phyloP scores from a whole-genome alignment of 2,797 vertebrate species.

The Rhynchonycteris naso region DNA sequence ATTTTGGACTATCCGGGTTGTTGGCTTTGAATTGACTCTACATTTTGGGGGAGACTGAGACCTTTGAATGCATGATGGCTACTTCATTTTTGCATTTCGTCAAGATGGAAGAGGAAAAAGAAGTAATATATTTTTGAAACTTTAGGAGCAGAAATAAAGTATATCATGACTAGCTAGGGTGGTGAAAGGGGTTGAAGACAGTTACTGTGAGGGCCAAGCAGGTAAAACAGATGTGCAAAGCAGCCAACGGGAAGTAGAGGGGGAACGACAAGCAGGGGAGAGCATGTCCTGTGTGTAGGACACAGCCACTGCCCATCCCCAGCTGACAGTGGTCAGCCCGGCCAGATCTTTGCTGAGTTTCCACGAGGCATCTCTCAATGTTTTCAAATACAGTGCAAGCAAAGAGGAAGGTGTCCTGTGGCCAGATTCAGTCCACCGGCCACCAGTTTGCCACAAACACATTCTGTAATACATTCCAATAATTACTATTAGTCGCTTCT shows the following conservation, averaged over 20 bases:
- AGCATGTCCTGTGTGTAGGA: neutral
- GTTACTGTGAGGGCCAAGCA: neutral
- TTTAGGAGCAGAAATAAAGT: neutral
- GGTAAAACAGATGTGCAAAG: neutral
- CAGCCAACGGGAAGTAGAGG: neutral
- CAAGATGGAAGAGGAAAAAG: neutral
- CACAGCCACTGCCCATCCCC: fast-evolving
- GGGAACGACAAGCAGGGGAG: neutral
- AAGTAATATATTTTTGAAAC: constrained; percentile 28
- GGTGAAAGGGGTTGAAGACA: neutral
- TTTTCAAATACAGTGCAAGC: neutral
- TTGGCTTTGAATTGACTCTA: neutral
- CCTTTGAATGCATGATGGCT: neutral
- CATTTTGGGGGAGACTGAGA: neutral
- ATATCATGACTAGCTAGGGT: neutral
- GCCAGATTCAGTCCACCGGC: neutral
- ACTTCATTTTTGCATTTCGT: constrained; percentile 1
- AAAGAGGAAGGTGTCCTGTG: neutral
- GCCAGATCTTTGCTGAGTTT: neutral
- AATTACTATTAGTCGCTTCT: constrained; percentile 40
- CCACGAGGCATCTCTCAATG: neutral
- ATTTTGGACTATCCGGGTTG: neutral
- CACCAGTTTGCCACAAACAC: neutral
- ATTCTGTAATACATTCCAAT: neutral
- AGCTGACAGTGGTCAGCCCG: neutral